Base-by-base conservation (phyloP, 2,113 vertebrate species). In the Electrona antarctica region DNA sequence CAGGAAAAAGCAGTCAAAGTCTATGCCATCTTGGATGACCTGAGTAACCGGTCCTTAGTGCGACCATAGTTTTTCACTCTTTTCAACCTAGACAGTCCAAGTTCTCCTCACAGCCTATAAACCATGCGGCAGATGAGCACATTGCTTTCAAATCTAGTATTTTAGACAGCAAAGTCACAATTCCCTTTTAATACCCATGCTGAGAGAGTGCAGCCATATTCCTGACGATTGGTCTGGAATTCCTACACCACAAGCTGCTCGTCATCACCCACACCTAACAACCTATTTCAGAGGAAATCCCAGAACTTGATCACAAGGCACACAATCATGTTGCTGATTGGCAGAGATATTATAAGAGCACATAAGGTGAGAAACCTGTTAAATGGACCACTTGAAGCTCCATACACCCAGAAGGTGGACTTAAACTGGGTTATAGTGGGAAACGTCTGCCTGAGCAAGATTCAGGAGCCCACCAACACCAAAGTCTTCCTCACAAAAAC, bases 1-100 rank as follows among this genome's bases (percentile, higher is more conserved):
- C 21, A 8, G 7, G 60, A 69, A 3, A 69, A 59, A 7, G 45
- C 66, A 7, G 13, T 50, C 15, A 21, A 41, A 15, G 11, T 76
- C 2, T 41, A 60, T 69, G 60, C 46, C 15, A 63, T 76, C 59
- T n/a, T 59, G 0, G 63, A 74, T 47, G 51, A 71, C 0, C 63
- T 64, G 7, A 72, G 69, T n/a, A 67, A 72, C 15, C 4, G 33
- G 6, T 67, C 75, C 4, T 49, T 67, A 7, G 62, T 54, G 4
- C 29, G 57, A 41, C 45, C 59, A 10, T 3, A 41, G 8, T 57
- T 64, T 7, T 76, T 74, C 13, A 3, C 59, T 7, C 15, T 60
- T 6, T 74, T 74, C 46, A 50, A 54, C 13, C 4, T 74, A 1
- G 7, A 67, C 15, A 7, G 72, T n/a, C 5, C 28, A 12, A 33